A percentile compares a stretch with the other conserved stretches of the same genome.
Conservation (phyloP, 2,888 invertebrate genomes). For the Drosophila tanythrix region DNA sequence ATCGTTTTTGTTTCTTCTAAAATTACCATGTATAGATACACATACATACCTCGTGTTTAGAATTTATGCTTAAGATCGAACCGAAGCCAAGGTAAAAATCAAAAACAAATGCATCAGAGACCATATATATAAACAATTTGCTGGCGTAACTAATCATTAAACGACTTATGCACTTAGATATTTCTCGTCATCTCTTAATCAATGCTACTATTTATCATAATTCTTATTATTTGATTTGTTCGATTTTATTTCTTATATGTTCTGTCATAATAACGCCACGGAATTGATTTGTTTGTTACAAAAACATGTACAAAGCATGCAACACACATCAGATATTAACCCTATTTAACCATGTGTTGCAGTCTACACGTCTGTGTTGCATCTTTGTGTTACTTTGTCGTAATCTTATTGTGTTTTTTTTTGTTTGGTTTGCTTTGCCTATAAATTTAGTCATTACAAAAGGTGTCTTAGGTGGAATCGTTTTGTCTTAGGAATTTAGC, state of each 20-base stretch:
- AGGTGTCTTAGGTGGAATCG: conserved; percentile 80
- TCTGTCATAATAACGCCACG: conserved; percentile 17
- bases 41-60: conserved; percentile 51
- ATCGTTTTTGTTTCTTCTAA: conserved; percentile 29
- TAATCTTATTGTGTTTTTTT: conserved; percentile 37
- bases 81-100: conserved; percentile 35
- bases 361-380: conserved; percentile 44
- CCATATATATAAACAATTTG: conserved; percentile 42
- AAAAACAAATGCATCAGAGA: conserved; percentile 36
- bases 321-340: conserved; percentile 33
- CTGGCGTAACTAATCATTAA: conserved; percentile 57
- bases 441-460: conserved; percentile 77
- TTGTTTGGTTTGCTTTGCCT: conserved; percentile 47
- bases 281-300: conserved; percentile 29
- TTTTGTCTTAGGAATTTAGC: conserved; percentile 81
- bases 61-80: conserved; percentile 48
- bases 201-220: conserved; percentile 31
- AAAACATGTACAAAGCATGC: conserved; percentile 59
- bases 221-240: conserved; percentile 2
- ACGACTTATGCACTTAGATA: conserved; percentile 44
- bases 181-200: conserved; percentile 37
- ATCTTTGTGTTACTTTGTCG: conserved; percentile 32
- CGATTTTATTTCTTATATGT: background rate
- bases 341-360: conserved; percentile 27
- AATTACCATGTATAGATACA: conserved; percentile 58